Conservation (phyloP, 2,888 invertebrate genomes). For the Buathra laborator region DNA sequence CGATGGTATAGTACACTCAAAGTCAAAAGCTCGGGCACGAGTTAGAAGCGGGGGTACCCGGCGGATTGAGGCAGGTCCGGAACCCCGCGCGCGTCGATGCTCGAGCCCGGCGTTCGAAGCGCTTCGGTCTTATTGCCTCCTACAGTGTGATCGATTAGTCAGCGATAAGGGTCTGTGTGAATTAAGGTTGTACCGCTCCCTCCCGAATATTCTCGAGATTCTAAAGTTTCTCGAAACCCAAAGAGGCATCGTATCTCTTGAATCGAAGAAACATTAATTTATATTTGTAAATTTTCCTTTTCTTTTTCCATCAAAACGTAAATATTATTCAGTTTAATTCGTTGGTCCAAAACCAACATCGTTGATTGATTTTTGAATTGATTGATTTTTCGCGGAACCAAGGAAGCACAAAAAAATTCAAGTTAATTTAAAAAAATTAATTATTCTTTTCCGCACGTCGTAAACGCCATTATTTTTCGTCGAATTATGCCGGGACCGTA, state of each 20-base stretch:
- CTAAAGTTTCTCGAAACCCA: background rate
- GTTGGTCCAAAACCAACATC: no score
- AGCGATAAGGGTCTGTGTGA: conserved; percentile 17
- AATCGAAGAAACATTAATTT: no score
- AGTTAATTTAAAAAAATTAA: no score
- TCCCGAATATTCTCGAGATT: conserved; percentile 26
- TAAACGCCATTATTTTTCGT: background rate
- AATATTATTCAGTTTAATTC: no score
- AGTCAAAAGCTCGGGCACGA: conserved; percentile 41
- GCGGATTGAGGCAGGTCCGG: conserved; percentile 59
- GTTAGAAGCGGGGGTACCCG: conserved; percentile 20
- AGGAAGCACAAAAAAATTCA: no score
- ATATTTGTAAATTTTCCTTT: no score
- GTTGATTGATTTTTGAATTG: no score
- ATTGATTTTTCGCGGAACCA: no score
- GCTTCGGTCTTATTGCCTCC: conserved; percentile 30
- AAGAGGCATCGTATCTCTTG: no score
- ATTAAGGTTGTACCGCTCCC: conserved; percentile 8
- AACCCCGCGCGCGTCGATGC: conserved; percentile 26
- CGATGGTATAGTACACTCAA: conserved; percentile 44
- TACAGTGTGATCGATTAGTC: conserved; percentile 45
- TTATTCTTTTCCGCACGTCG: no score
- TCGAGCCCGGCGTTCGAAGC: conserved; percentile 13
- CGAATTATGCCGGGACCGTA: background rate
- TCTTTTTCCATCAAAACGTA: no score